Evolutionary conservation across 2,888 invertebrate species (phyloP).

Genomic region (Leptinotarsa tumamoca): DNA sequence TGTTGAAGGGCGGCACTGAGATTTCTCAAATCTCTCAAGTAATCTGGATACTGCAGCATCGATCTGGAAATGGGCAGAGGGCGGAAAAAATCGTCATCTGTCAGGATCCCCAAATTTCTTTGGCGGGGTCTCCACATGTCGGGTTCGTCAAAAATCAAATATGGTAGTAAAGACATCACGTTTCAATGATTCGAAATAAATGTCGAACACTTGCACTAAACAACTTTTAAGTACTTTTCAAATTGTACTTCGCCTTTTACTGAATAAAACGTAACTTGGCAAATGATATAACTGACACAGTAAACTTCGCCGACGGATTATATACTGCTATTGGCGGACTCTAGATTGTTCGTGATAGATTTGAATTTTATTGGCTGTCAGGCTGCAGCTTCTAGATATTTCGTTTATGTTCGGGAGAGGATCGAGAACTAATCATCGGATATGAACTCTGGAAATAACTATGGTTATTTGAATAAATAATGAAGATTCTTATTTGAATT

Average conservation of each 20-base stretch:
- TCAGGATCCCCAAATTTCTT: constrained; percentile 8
- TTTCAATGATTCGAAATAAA: not conserved
- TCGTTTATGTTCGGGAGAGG: constrained; percentile 6
- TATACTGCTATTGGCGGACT: not conserved
- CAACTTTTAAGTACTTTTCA: not conserved
- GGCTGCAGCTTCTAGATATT: constrained; percentile 9
- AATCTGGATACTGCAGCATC: constrained; percentile 24
- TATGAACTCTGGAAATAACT: constrained; percentile 9
- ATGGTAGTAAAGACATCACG: constrained; percentile 32
- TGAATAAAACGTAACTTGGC: too few species aligned
- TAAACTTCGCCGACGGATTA: not conserved
- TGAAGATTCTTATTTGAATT: too few species aligned
- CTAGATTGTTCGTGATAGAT: not conserved
- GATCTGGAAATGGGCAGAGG: constrained; percentile 20
- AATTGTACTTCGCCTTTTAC: too few species aligned
- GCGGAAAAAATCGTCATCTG: constrained; percentile 19
- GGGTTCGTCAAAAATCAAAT: constrained; percentile 26
- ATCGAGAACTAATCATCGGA: constrained; percentile 17
- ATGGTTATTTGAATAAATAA: too few species aligned
- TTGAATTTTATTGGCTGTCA: constrained; percentile 9
- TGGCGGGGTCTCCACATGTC: constrained; percentile 18
- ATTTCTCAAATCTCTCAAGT: constrained; percentile 18
- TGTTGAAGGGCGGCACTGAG: constrained; percentile 20
- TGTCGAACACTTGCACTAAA: not conserved
- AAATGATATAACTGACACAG: not conserved